These are phyloP conservation scores for Plemyria rubiginata DNA, from an alignment of 2,888 invertebrate species.

Conservation along the genomic window DNA sequence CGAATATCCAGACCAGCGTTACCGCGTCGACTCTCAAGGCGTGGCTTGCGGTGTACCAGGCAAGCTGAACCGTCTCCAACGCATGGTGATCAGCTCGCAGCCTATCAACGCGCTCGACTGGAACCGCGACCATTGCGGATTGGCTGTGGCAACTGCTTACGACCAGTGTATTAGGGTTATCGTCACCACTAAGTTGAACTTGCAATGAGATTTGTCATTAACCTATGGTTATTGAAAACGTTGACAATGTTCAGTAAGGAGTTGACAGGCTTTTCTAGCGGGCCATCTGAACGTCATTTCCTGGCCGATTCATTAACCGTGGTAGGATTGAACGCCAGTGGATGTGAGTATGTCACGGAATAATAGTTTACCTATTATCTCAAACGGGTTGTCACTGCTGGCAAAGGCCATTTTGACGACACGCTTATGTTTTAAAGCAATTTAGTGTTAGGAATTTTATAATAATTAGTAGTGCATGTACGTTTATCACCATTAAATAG, in stretches of 20 bases:
- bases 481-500: too few relatives aligned
- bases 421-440: too few relatives aligned
- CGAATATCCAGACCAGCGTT: conserved; percentile 91
- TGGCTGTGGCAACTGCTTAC: conserved; percentile 95
- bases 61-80: conserved; percentile 90
- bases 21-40: conserved; percentile 89
- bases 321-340: too few relatives aligned
- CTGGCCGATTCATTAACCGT: too few relatives aligned
- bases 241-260: background rate
- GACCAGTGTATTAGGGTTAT: conserved; percentile 95
- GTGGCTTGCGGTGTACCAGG: conserved; percentile 91
- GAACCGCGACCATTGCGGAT: conserved; percentile 95
- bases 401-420: too few relatives aligned
- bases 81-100: conserved; percentile 92
- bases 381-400: too few relatives aligned
- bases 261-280: background rate
- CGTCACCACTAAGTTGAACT: conserved; percentile 94
- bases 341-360: too few relatives aligned
- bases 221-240: background rate
- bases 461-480: too few relatives aligned
- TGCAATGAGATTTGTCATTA: conserved; percentile 66
- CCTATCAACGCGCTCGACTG: conserved; percentile 96
- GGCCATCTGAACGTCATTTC: background rate
- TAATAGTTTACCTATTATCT: too few relatives aligned
- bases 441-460: too few relatives aligned